Conservation (phyloP, 2,113 vertebrate species). For the Conger conger region DNA sequence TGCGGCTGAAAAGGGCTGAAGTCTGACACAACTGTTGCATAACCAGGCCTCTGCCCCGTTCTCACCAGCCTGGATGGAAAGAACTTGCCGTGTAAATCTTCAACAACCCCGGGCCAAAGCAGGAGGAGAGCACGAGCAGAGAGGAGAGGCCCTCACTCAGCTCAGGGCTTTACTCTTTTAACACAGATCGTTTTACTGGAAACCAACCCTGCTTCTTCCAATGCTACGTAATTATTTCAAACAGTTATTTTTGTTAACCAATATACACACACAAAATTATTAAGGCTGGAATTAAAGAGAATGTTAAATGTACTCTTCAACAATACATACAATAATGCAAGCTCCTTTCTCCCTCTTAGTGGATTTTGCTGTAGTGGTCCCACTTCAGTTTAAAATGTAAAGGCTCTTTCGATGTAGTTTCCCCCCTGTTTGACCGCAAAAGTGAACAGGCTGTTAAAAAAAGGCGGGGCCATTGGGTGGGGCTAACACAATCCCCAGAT, state of each 20-base stretch:
- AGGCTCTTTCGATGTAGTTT: too few species aligned
- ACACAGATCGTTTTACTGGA: background rate
- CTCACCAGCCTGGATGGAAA: background rate
- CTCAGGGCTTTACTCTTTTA: background rate
- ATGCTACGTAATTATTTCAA: background rate
- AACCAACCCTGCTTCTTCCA: background rate
- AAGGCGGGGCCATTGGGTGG: background rate
- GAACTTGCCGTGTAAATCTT: background rate
- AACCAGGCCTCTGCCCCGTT: background rate
- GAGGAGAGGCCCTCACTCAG: background rate
- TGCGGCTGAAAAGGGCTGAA: too few species aligned
- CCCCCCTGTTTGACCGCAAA: background rate
- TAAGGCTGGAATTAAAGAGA: background rate
- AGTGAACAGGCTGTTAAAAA: background rate
- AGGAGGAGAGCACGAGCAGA: background rate
- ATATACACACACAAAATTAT: background rate
- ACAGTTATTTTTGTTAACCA: background rate
- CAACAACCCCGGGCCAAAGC: background rate
- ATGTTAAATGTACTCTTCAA: background rate
- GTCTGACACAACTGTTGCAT: background rate
- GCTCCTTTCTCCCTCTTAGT: background rate
- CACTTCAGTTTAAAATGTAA: too few species aligned
- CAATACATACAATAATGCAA: background rate
- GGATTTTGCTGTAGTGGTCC: too few species aligned
- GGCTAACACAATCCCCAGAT: background rate